Conservation (phyloP, 2,113 vertebrate genomes). For the Scartelaos histophorus region DNA sequence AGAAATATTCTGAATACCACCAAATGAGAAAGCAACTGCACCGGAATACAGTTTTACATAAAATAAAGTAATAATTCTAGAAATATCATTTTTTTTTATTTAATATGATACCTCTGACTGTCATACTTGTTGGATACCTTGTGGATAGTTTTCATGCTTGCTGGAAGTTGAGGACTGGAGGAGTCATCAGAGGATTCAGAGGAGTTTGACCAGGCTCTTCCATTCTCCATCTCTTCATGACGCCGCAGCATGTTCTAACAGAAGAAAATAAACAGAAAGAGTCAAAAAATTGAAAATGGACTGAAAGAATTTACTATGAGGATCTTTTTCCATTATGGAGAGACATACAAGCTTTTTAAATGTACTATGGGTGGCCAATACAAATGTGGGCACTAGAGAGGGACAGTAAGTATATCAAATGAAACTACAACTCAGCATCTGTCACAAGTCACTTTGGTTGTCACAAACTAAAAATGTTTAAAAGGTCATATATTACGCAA, state of each 20-base stretch:
- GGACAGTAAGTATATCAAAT: background rate
- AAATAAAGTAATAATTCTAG: too few relatives aligned
- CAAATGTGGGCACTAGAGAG: background rate
- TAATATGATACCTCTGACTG: background rate
- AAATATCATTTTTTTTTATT: background rate
- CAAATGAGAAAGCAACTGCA: too few relatives aligned
- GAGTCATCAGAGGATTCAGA: slow-evolving; percentile 95
- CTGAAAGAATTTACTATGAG: background rate
- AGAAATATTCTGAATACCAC: too few relatives aligned
- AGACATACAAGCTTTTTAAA: background rate
- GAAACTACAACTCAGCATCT: background rate
- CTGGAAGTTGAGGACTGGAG: slow-evolving; percentile 88
- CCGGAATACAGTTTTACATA: too few relatives aligned
- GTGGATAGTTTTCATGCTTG: slow-evolving; percentile 58
- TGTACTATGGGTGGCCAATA: background rate
- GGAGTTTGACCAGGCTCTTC: slow-evolving; percentile 92
- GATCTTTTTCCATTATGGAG: background rate
- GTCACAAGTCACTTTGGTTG: background rate
- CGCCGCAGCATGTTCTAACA: slow-evolving; percentile 88
- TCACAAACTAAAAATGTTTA: background rate
- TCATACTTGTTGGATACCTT: slow-evolving; percentile 49
- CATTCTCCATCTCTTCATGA: slow-evolving; percentile 89
- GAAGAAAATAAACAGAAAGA: slow-evolving; percentile 3
- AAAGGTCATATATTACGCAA: too few relatives aligned
- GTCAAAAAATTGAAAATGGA: background rate